Base-by-base conservation (phyloP, 2,797 vertebrate species). In the Paramormyrops hopkinsi region DNA sequence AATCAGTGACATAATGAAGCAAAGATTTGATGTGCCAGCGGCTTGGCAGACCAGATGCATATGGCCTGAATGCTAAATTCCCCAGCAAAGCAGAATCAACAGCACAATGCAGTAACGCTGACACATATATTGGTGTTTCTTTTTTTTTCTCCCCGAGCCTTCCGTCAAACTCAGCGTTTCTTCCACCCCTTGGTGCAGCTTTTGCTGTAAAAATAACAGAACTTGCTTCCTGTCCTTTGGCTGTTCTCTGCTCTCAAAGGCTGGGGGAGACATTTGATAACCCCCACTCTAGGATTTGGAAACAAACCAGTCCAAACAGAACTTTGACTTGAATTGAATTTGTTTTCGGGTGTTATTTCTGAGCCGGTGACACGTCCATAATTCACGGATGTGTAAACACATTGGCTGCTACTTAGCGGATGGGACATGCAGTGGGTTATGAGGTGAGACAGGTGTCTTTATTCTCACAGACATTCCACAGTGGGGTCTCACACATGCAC, bases 351-450 rank as follows among this genome's bases (percentile, higher is more conserved):
- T 25, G 33, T 84, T 59, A 25, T 51, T 84, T 84, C 46, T 84
- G n/a, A 22, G 82, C 19, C 1, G 3, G 46, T 44, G 46, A 22
- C 46, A 44, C 3, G n/a, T 50, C 41, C 76, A 83, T 84, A 33
- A 84, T 84, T 59, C n/a, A 56, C 14, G 56, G 22, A 59, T 51
- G 54, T 62, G 79, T 44, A 44, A 89, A 69, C 22, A 69, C 17
- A 17, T 44, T 59, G 82, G 17, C 88, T 90, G 90, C 90, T 92
- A 91, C 83, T 91, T 90, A 56, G 92, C 92, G 91, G 90, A 91
- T 91, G 89, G 86, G 37, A 86, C 51, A 22, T 50, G 87, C 54
- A 87, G 90, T 88, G 91, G 59, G 11, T 86, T 86, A 89, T 73
- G 65, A 41, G 33, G 73, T 41, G 37, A 44, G 73, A 44, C 17